Percentiles rank a stretch among this genome's conserved stretches.
phyloP scores from a whole-genome alignment of 2,888 invertebrate genomes.

The Drosophila lacicola region DNA sequence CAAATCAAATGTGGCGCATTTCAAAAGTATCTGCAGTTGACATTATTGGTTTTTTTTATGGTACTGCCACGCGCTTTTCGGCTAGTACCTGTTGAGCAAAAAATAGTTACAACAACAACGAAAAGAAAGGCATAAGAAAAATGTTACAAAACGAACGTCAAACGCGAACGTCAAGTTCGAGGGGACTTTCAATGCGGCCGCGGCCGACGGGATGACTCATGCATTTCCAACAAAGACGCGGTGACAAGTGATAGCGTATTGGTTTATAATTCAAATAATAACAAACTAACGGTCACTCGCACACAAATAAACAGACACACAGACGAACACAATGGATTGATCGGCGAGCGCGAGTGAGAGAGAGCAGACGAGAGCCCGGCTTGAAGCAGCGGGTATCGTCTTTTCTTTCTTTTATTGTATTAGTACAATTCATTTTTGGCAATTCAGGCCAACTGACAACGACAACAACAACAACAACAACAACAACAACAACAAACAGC shows the following conservation, averaged over 20 bases:
- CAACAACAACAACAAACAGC: conserved; percentile 29
- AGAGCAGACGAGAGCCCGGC: conserved; percentile 28
- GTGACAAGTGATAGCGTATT: conserved; percentile 41
- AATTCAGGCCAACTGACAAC: conserved; percentile 63
- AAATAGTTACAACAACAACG: conserved; percentile 58
- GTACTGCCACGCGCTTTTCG: conserved; percentile 39
- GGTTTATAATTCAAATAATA: conserved; percentile 57
- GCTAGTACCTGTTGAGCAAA: conserved; percentile 73
- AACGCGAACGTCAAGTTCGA: conserved; percentile 46
- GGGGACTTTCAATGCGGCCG: conserved; percentile 45
- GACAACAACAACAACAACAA: conserved; percentile 15
- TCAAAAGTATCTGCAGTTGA: conserved; percentile 65
- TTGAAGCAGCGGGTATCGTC: conserved; percentile 26
- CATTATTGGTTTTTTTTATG: conserved; percentile 19
- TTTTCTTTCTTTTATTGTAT: conserved; percentile 24
- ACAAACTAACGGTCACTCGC: conserved; percentile 55
- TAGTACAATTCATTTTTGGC: conserved; percentile 45
- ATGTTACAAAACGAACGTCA: conserved; percentile 54
- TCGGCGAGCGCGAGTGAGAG: conserved; percentile 17
- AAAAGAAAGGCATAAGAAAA: conserved; percentile 26
- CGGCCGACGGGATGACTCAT: conserved; percentile 54
- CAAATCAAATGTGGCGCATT: conserved; percentile 44
- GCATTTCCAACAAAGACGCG: conserved; percentile 26
- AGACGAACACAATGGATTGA: conserved; percentile 33
- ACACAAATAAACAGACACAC: conserved; percentile 13